Conservation (phyloP, 2,888 invertebrate genomes). For the Spialia ferax region DNA sequence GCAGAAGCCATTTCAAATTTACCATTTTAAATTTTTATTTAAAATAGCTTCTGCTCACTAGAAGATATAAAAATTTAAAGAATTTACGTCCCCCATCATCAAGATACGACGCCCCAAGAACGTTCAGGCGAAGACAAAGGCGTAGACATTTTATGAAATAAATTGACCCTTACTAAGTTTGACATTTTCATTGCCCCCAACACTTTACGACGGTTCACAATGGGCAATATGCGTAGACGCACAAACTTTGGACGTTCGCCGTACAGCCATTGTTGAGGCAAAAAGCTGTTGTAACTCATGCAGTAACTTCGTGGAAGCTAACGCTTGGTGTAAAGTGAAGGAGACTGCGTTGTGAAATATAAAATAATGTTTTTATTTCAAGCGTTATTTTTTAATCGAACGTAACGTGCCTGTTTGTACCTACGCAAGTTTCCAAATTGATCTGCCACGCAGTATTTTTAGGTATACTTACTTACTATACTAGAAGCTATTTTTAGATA, state of each 20-base stretch:
- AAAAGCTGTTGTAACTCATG: constrained; percentile 71
- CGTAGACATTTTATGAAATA: constrained; percentile 35
- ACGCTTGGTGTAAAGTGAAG: constrained; percentile 8
- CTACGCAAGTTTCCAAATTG: too few relatives aligned
- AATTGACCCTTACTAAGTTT: constrained; percentile 12
- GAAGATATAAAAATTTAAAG: background rate
- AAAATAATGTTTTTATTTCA: too few relatives aligned
- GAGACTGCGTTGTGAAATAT: background rate
- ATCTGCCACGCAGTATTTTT: too few relatives aligned
- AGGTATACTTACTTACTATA: too few relatives aligned
- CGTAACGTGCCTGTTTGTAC: too few relatives aligned
- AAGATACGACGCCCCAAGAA: background rate
- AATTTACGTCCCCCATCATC: background rate
- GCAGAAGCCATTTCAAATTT: too few relatives aligned
- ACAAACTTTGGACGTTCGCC: constrained; percentile 55
- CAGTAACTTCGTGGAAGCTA: constrained; percentile 37
- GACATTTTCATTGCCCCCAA: constrained; percentile 6
- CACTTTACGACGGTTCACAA: constrained; percentile 47
- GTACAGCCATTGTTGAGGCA: constrained; percentile 69
- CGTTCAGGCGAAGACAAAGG: constrained; percentile 21
- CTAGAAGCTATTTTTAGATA: too few relatives aligned
- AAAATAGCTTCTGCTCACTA: too few relatives aligned
- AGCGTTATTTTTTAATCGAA: too few relatives aligned
- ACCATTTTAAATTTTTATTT: too few relatives aligned
- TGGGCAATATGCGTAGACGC: constrained; percentile 61